phyloP scores from a whole-genome alignment of 2,797 vertebrate genomes.

The Serranus cabrilla region DNA sequence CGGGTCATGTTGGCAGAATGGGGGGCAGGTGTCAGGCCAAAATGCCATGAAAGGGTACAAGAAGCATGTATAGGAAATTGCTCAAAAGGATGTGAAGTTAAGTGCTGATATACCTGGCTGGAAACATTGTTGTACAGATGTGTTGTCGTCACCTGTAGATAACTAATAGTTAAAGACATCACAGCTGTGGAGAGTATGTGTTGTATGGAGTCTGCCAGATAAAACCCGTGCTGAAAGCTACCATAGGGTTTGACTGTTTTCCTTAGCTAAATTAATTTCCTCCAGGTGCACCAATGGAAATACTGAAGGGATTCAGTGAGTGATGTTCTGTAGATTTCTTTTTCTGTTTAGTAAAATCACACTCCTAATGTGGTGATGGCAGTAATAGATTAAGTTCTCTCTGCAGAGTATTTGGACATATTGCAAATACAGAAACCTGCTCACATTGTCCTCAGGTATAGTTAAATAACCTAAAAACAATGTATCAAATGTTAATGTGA shows the following conservation, averaged over 20 bases:
- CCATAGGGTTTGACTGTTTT: slow-evolving; percentile 57
- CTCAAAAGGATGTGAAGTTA: slow-evolving; percentile 1
- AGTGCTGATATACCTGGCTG: neutral
- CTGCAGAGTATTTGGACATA: slow-evolving; percentile 32
- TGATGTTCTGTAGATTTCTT: slow-evolving; percentile 19
- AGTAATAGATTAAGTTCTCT: slow-evolving; percentile 32
- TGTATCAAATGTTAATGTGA: neutral
- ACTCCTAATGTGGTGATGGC: slow-evolving; percentile 22
- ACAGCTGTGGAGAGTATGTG: slow-evolving; percentile 35
- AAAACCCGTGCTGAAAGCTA: slow-evolving; percentile 42
- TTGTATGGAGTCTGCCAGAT: slow-evolving; percentile 32
- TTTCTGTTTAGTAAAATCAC: slow-evolving; percentile 9
- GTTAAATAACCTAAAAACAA: neutral
- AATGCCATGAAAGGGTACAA: slow-evolving; percentile 7
- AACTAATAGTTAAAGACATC: slow-evolving; percentile 12
- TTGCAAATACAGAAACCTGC: slow-evolving; percentile 6
- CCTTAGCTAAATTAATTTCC: slow-evolving; percentile 61
- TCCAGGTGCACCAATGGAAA: slow-evolving; percentile 56
- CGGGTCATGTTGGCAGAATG: slow-evolving; percentile 26
- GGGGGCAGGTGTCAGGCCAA: slow-evolving; percentile 63
- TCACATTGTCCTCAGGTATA: neutral
- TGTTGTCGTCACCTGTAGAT: slow-evolving; percentile 15
- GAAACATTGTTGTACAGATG: slow-evolving; percentile 4
- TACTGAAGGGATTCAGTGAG: slow-evolving; percentile 21
- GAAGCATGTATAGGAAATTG: slow-evolving; percentile 6